Evolutionary conservation across 2,888 invertebrate genomes (phyloP), one percentile per base, ranked within the genome.

Genomic region (Parasteatoda lunata): DNA sequence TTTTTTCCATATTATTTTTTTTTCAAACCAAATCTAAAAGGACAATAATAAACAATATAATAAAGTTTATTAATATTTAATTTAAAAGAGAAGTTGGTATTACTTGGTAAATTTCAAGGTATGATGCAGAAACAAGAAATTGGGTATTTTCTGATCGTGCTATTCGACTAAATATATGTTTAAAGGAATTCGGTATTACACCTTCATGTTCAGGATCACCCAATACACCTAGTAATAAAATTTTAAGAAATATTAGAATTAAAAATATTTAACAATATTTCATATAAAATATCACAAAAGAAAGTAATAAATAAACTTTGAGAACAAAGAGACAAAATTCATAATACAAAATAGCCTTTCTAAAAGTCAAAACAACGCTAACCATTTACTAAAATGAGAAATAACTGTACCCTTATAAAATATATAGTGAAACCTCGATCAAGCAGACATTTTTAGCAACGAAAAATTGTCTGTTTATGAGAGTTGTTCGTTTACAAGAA

Each of bases 141-240:
- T 98, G 98, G 92, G 97, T 96, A 91, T 98, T 97, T 84, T 96
- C 95, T 5, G 97, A 96, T 88, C 97, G 94, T 89, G 95, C 94
- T 90, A 99, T 99, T 93, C 98, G 97, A 89, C 95, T 94, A 94
- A 99, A 99, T 89, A 99, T 97, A 93, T 99, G 99, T 89, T 97
- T 96, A 93, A 99, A 99, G 81, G 98, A 97, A 89, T 98, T 95
- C 4, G 98, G 98, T 90, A 99, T 98, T 89, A 98, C 95, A 81
- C 98, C 98, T 91, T 95, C 94, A 69, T 93, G 90, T n/a, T 95
- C 95, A n/a, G 94, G 93, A 89, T 94, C 94, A 66, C 93, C 93
- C 80, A 94, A 93, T 30, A 94, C 92, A 45, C 96, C 96, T 93
- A 89, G 11, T 30, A 30, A 30, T 30, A 2, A 30, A 30, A 30